Conservation (phyloP, 2,113 vertebrate genomes). For the Holacanthus passer region DNA sequence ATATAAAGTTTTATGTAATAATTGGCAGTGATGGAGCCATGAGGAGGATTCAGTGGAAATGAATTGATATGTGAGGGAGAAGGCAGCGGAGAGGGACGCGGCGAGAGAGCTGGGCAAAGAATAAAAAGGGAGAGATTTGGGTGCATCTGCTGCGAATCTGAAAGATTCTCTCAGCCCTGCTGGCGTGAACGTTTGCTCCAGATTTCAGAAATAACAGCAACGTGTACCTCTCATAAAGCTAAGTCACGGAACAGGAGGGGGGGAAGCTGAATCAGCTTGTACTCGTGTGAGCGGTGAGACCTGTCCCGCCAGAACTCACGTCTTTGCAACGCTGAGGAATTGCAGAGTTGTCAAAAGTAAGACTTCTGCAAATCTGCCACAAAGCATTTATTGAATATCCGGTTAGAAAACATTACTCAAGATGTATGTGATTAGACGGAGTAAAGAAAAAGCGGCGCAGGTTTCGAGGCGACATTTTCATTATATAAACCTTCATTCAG, state of each 20-base stretch:
- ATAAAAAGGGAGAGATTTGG: conserved; percentile 10
- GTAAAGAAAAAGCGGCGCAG: not conserved
- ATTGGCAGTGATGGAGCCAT: conserved; percentile 58
- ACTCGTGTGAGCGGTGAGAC: conserved; percentile 17
- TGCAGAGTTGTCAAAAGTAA: conserved; percentile 34
- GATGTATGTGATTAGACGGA: conserved; percentile 2
- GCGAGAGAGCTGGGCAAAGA: conserved; percentile 6
- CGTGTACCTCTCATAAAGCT: conserved; percentile 25
- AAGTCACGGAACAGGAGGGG: conserved; percentile 28
- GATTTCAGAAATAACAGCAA: conserved; percentile 52
- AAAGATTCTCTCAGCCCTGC: conserved; percentile 30
- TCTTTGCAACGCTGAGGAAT: conserved; percentile 41
- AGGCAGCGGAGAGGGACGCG: not conserved
- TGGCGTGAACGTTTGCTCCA: conserved; percentile 45
- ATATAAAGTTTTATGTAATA: conserved; percentile 75
- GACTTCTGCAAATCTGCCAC: conserved; percentile 31
- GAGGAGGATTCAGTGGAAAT: conserved; percentile 53
- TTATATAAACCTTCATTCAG: not conserved
- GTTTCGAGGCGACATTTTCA: not conserved
- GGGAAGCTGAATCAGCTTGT: conserved; percentile 55
- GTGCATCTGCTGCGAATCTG: conserved; percentile 49
- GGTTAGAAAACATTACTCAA: not conserved
- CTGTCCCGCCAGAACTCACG: conserved; percentile 31
- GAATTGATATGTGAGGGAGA: conserved; percentile 53
- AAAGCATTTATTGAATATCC: conserved; percentile 15